These are phyloP conservation scores for Campoletis raptor DNA, from an alignment of 2,888 invertebrate species.

Conservation along the genomic window DNA sequence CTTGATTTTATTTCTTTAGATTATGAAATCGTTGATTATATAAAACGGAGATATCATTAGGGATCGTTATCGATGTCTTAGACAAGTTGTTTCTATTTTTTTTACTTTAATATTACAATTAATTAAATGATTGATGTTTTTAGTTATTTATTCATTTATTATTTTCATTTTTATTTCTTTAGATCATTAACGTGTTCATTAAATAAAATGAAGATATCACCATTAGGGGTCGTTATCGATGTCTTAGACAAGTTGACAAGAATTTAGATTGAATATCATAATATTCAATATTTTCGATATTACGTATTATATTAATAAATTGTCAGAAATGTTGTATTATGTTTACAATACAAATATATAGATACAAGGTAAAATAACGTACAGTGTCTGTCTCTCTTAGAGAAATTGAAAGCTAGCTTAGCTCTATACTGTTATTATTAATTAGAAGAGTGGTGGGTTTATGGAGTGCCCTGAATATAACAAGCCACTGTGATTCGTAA, in stretches of 20 bases:
- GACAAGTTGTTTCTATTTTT: constrained; percentile 71
- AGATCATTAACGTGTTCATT: constrained; percentile 54
- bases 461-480: constrained; percentile 26
- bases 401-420: constrained; percentile 63
- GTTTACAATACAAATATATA: constrained; percentile 5
- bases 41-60: constrained; percentile 71
- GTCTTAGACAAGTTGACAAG: constrained; percentile 78
- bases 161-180: constrained; percentile 39
- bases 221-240: constrained; percentile 78
- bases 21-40: constrained; percentile 54
- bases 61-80: constrained; percentile 79
- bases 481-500: constrained; percentile 59
- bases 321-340: constrained; percentile 38
- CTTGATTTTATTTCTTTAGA: constrained; percentile 44
- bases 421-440: constrained; percentile 65
- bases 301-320: constrained; percentile 31
- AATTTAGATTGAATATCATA: constrained; percentile 57
- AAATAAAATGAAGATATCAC: constrained; percentile 58
- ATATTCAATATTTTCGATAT: constrained; percentile 34
- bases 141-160: too few relatives aligned
- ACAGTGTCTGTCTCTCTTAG: constrained; percentile 62
- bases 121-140: too few relatives aligned
- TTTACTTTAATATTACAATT: too few relatives aligned
- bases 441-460: constrained; percentile 64
- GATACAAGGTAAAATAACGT: constrained; percentile 11